phyloP scores from a whole-genome alignment of 1,140 invertebrate genomes.

The Lysiphlebus fabarum region DNA sequence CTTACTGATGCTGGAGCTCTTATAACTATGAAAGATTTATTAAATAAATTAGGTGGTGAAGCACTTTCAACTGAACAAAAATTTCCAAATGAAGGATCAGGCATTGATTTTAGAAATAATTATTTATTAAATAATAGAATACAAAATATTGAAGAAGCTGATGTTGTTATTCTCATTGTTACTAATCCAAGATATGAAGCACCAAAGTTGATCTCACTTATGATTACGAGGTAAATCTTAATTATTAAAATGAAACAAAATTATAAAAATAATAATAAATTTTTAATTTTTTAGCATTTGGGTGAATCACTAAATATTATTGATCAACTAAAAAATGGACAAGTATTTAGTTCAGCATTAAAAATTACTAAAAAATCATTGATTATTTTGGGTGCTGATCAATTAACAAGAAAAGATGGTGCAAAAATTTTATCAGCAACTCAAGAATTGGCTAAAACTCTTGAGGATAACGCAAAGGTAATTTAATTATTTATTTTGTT shows the following conservation, averaged over 20 bases:
- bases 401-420: conserved; percentile 77
- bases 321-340: conserved; percentile 69
- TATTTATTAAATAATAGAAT: conserved; percentile 92
- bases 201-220: conserved; percentile 95
- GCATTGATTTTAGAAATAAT: conserved; percentile 84
- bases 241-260: neutral
- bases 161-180: conserved; percentile 89
- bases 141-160: conserved; percentile 85
- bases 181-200: conserved; percentile 98
- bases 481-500: conserved; percentile 5
- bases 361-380: conserved; percentile 82
- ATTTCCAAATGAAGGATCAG: conserved; percentile 80
- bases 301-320: conserved; percentile 75
- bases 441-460: conserved; percentile 65
- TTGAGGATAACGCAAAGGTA: conserved; percentile 54
- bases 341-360: conserved; percentile 69
- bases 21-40: conserved; percentile 89
- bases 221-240: conserved; percentile 74
- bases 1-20: conserved; percentile 88
- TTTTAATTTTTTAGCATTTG: conserved; percentile 63
- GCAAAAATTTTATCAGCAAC: conserved; percentile 72
- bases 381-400: conserved; percentile 86
- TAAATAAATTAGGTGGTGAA: conserved; percentile 87
- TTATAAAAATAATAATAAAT: conserved; percentile 4
- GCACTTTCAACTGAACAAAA: conserved; percentile 83